Percentiles rank a stretch among this genome's conserved stretches.
Evolutionary conservation across 64 coral and sea anemone species (phyloP).

Genomic region (Platygyra sinensis): DNA sequence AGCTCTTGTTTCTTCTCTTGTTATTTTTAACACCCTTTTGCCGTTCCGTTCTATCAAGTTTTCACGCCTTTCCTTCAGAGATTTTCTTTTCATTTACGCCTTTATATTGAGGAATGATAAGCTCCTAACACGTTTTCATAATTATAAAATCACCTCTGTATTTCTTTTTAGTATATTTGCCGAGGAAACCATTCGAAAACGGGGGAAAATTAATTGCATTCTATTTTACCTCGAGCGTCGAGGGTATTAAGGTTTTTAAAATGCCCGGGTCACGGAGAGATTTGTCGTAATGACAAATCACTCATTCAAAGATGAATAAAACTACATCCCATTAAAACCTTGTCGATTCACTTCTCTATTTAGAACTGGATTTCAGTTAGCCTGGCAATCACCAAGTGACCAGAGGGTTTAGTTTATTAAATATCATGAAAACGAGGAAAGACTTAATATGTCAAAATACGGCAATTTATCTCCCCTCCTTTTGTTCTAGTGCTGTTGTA

Average conservation of each 20-base stretch:
- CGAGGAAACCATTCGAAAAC: no score
- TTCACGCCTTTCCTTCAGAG: background rate
- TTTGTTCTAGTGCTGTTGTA: background rate
- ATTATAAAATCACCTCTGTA: background rate
- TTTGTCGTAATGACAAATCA: no score
- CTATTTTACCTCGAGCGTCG: no score
- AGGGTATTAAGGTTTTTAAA: no score
- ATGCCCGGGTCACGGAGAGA: no score
- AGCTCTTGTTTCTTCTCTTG: background rate
- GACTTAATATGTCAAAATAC: background rate
- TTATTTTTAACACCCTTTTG: background rate
- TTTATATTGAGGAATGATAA: background rate
- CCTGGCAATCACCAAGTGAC: no score
- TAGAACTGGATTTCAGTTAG: no score
- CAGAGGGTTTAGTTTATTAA: background rate
- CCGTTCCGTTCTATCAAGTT: constrained; percentile 10
- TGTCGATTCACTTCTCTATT: no score
- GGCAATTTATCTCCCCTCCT: background rate
- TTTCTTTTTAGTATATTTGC: background rate
- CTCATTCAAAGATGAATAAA: no score
- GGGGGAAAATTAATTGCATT: no score
- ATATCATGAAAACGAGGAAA: background rate
- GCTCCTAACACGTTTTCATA: background rate
- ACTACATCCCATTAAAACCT: no score
- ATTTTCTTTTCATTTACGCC: background rate